These are phyloP conservation scores for Telmatochromis brachygnathus DNA, from an alignment of 2,113 vertebrate species.

Conservation along the genomic window DNA sequence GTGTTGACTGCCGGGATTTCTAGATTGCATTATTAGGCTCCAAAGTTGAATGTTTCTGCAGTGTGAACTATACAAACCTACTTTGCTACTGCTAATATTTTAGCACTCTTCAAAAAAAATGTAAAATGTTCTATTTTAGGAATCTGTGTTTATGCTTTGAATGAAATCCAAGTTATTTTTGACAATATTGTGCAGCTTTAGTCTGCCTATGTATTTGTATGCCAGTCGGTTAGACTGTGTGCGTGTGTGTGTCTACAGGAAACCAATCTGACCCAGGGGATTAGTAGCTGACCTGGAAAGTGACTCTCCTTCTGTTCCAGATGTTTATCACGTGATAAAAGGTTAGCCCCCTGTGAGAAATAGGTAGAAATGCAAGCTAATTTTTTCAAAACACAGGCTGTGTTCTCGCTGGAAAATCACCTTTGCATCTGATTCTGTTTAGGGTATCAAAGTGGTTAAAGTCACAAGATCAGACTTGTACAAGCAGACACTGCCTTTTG, in stretches of 20 bases:
- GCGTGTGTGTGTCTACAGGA: conserved; percentile 16
- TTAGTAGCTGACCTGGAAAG: conserved; percentile 49
- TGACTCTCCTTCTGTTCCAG: conserved; percentile 50
- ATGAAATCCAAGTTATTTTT: background rate
- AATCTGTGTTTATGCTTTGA: background rate
- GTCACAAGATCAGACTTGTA: background rate
- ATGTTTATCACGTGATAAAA: conserved; percentile 62
- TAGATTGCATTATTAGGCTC: background rate
- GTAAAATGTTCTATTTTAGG: rapidly evolving
- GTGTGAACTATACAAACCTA: background rate
- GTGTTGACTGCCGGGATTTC: background rate
- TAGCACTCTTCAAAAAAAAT: background rate
- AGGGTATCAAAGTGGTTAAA: background rate
- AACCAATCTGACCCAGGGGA: conserved; percentile 49
- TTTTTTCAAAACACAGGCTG: background rate
- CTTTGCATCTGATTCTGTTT: background rate
- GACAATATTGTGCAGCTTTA: background rate
- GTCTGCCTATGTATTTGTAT: background rate
- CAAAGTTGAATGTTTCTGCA: background rate
- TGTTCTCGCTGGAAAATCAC: background rate
- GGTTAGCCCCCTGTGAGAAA: conserved; percentile 10
- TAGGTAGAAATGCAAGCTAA: conserved; percentile 34
- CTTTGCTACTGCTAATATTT: background rate
- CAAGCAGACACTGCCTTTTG: background rate
- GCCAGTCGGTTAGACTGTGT: background rate